Percentiles rank a stretch among this genome's conserved stretches.
phyloP scores from a whole-genome alignment of 2,113 vertebrate genomes.

The Megaceryle maxima region DNA sequence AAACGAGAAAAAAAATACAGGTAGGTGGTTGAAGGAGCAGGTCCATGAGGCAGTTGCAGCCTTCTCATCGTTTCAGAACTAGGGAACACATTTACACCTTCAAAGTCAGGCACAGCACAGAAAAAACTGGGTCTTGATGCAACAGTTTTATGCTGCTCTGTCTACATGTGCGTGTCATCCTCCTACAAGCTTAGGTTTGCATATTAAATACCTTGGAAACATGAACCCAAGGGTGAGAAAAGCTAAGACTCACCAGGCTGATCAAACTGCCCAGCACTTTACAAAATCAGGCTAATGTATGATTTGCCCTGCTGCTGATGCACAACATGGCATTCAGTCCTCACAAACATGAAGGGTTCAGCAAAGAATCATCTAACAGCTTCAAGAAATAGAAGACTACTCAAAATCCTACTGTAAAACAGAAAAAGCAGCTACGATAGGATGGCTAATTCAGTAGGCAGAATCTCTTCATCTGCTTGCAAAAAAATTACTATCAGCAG shows the following conservation, averaged over 20 bases:
- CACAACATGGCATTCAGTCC: neutral
- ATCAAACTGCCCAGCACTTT: neutral
- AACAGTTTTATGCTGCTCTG: neutral
- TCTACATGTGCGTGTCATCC: neutral
- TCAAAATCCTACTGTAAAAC: neutral
- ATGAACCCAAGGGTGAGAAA: neutral
- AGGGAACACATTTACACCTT: neutral
- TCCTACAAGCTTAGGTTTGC: neutral
- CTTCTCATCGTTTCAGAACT: neutral
- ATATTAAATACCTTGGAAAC: slow-evolving; percentile 22
- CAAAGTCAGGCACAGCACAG: neutral
- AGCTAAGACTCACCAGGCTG: neutral
- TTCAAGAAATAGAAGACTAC: neutral
- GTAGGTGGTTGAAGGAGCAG: neutral
- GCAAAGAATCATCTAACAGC: neutral
- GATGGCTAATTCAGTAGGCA: neutral
- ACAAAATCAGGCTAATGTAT: neutral
- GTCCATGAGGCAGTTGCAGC: neutral
- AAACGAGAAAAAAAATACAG: neutral
- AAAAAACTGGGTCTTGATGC: neutral
- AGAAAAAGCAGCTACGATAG: neutral
- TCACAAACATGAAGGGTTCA: neutral
- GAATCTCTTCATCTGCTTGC: neutral
- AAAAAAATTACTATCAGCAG: neutral
- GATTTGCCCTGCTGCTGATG: neutral